Percentiles rank a stretch among this genome's conserved stretches.
Conservation (phyloP, 2,113 vertebrate species). For the Passer domesticus region DNA sequence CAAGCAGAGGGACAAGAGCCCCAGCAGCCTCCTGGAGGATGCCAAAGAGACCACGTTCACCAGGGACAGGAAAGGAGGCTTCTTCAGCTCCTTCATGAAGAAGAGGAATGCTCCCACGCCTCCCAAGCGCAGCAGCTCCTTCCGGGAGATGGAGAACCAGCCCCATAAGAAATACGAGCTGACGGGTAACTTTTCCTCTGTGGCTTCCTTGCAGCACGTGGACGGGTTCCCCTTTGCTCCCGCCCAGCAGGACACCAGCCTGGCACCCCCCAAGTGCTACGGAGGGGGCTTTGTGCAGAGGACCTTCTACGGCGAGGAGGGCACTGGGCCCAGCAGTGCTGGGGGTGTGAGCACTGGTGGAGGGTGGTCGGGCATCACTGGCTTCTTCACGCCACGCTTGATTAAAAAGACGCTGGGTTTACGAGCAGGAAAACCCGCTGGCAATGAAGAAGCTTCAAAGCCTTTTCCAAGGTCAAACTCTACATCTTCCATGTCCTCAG, state of each 20-base stretch:
- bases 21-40: conserved; percentile 90
- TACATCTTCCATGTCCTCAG: conserved; percentile 97
- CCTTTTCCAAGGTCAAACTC: conserved; percentile 98
- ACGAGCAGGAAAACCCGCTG: conserved; percentile 87
- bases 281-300: conserved; percentile 90
- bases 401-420: conserved; percentile 98
- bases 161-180: conserved; percentile 96
- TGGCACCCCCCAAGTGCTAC: conserved; percentile 87
- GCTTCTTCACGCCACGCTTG: conserved; percentile 97
- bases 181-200: conserved; percentile 82
- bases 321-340: conserved; percentile 71
- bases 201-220: conserved; percentile 83
- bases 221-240: conserved; percentile 88
- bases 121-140: conserved; percentile 95
- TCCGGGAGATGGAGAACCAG: conserved; percentile 97
- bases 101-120: conserved; percentile 94
- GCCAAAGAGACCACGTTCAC: conserved; percentile 92
- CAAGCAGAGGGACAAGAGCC: conserved; percentile 95
- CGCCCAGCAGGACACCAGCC: conserved; percentile 82
- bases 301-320: conserved; percentile 75
- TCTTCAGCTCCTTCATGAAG: conserved; percentile 99
- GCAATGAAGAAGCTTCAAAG: conserved; percentile 85
- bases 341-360: conserved; percentile 81
- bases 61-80: conserved; percentile 93
- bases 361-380: conserved; percentile 93